A percentile compares a stretch with the other conserved stretches of the same genome.
Evolutionary conservation across 2,888 invertebrate species (phyloP).

Genomic region (Mesorhabditis belari): DNA sequence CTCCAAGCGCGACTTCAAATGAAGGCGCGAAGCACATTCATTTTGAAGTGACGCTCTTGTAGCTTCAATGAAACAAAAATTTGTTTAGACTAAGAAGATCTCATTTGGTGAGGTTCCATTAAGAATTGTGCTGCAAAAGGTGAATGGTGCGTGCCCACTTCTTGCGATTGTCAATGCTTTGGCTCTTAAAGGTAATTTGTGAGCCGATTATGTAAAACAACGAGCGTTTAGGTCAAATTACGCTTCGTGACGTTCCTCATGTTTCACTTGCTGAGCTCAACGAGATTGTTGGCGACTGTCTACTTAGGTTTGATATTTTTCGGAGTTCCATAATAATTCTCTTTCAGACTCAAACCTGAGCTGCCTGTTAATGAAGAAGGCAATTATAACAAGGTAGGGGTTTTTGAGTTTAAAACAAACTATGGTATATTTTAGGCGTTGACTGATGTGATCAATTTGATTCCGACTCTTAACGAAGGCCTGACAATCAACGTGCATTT

Average conservation of each 20-base stretch:
- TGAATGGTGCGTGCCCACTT: conserved; percentile 63
- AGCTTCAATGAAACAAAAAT: not conserved
- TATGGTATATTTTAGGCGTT: too few relatives aligned
- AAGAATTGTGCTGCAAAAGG: conserved; percentile 61
- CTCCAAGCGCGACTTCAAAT: too few relatives aligned
- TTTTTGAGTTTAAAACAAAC: too few relatives aligned
- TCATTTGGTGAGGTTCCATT: conserved; percentile 52
- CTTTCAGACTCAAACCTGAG: too few relatives aligned
- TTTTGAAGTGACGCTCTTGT: too few relatives aligned
- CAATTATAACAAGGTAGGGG: too few relatives aligned
- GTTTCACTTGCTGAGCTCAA: not conserved
- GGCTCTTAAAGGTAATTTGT: conserved; percentile 56
- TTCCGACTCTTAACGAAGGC: too few relatives aligned
- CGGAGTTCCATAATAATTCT: too few relatives aligned
- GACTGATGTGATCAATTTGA: too few relatives aligned
- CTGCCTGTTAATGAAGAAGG: too few relatives aligned
- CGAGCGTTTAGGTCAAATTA: conserved; percentile 8
- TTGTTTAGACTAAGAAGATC: conserved; percentile 59
- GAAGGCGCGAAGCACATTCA: too few relatives aligned
- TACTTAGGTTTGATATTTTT: not conserved
- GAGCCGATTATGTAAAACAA: not conserved
- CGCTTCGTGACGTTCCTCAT: not conserved
- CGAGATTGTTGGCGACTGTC: not conserved
- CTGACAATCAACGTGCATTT: too few relatives aligned
- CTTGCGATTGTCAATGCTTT: conserved; percentile 61